Evolutionary conservation across 2,113 vertebrate genomes (phyloP).

Genomic region (Pagrus major): DNA sequence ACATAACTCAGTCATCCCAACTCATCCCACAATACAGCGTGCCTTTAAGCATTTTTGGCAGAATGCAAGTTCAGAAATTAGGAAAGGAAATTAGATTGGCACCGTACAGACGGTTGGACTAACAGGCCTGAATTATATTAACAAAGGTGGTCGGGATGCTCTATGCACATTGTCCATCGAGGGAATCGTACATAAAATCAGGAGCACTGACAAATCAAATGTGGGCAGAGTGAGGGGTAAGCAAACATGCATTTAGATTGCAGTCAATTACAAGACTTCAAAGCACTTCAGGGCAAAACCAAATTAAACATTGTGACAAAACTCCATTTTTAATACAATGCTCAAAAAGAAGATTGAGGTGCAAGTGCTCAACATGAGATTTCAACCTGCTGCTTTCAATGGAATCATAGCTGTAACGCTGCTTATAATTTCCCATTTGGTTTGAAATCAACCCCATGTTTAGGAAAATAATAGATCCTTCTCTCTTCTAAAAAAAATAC

Average conservation of each 20-base stretch:
- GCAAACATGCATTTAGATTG: conserved; percentile 71
- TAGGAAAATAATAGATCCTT: neutral
- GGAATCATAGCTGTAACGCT: conserved; percentile 23
- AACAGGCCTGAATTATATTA: conserved; percentile 16
- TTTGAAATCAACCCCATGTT: neutral
- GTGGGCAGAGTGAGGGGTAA: conserved; percentile 42
- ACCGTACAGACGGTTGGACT: conserved; percentile 1
- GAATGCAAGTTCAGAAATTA: conserved; percentile 2
- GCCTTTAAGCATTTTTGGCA: conserved; percentile 31
- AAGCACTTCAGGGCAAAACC: conserved; percentile 39
- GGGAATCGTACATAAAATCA: conserved; percentile 25
- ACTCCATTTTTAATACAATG: conserved; percentile 9
- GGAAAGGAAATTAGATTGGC: neutral
- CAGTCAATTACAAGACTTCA: conserved; percentile 40
- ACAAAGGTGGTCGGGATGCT: conserved; percentile 44
- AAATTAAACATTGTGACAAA: conserved; percentile 26
- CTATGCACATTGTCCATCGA: conserved; percentile 44
- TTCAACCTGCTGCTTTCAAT: conserved; percentile 70
- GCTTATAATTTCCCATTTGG: neutral
- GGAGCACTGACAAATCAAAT: conserved; percentile 44
- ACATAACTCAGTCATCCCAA: conserved; percentile 15
- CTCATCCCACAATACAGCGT: conserved; percentile 14
- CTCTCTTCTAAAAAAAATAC: neutral
- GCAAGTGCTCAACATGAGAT: neutral
- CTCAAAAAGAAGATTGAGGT: conserved; percentile 27